Evolutionary conservation across 1,140 invertebrate species (phyloP), one percentile per base, ranked within the genome.

Genomic region (Octopus bimaculoides): DNA sequence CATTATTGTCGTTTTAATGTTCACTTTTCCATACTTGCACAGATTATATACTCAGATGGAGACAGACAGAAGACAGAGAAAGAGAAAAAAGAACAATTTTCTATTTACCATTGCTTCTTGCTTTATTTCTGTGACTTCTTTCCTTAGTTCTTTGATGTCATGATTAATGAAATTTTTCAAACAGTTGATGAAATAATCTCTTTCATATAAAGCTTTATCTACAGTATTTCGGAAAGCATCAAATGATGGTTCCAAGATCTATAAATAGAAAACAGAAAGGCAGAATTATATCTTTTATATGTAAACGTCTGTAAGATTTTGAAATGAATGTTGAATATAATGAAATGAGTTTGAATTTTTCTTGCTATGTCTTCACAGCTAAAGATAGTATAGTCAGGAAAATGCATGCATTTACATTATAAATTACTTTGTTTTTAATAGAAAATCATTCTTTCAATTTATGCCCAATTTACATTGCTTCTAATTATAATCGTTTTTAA

Each of bases 71-170:
- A 61, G 17, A 61, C 17, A 61, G 3, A 61, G 17, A 61, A 10
- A 61, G 17, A 61, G 9, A 61, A 61, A 61, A 61, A 61, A 61
- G 9, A 17, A 17, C 17, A 69, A 69, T 6, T n/a, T n/a, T 69
- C 80, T 75, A 69, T 41, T 8, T 83, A 88, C 88, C 87, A 90
- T 88, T n/a, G 88, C 87, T 74, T 89, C 89, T 78, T 88, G 87
- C 79, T 89, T 90, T 56, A 90, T 84, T 78, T 90, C 86, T 69
- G 90, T 89, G 54, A 91, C 89, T 74, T 91, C 90, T 76, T 90
- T 89, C 41, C 82, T 84, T 1, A 91, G 84, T 80, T 90, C 88
- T 17, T 84, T 85, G 53, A 91, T 90, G 79, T 91, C 90, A 79
- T 90, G 90, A 82, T 90, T 89, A 8, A 91, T 82, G 69, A 87